A percentile compares a stretch with the other conserved stretches of the same genome.
These are phyloP conservation scores for Oophaga sylvatica DNA, from an alignment of 2,797 vertebrate genomes.

Conservation along the genomic window DNA sequence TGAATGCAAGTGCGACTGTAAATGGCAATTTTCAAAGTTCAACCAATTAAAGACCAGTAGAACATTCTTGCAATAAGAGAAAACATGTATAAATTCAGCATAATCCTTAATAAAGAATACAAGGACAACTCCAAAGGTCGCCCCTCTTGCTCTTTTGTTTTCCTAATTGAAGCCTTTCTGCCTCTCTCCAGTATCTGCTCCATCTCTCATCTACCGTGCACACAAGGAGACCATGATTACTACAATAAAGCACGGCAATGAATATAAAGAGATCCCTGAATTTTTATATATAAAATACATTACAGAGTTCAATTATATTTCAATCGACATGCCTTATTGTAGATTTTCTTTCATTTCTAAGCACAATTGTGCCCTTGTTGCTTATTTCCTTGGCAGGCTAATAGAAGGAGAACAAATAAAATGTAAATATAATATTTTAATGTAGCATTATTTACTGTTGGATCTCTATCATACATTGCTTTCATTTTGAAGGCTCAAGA, in stretches of 20 bases:
- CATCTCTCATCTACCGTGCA: background rate
- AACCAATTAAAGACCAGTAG: too few species aligned
- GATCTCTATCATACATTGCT: constrained; percentile 30
- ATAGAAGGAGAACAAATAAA: constrained; percentile 12
- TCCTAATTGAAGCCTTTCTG: background rate
- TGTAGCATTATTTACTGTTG: constrained; percentile 46
- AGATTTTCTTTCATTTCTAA: background rate
- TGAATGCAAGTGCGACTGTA: too few species aligned
- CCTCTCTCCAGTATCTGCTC: background rate
- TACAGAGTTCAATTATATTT: background rate
- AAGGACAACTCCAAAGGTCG: background rate
- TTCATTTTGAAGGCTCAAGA: constrained; percentile 45
- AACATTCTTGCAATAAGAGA: background rate
- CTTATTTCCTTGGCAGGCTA: constrained; percentile 12
- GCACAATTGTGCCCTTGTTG: constrained; percentile 9
- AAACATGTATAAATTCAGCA: background rate
- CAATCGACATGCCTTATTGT: background rate
- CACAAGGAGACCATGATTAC: background rate
- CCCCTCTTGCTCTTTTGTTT: background rate
- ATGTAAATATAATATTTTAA: constrained; percentile 35
- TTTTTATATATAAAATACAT: background rate
- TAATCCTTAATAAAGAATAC: background rate
- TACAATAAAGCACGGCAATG: background rate
- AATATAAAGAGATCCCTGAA: background rate
- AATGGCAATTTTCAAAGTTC: too few species aligned